Base-by-base conservation (phyloP, 2,797 vertebrate species). In the Hoplostethus atlanticus region DNA sequence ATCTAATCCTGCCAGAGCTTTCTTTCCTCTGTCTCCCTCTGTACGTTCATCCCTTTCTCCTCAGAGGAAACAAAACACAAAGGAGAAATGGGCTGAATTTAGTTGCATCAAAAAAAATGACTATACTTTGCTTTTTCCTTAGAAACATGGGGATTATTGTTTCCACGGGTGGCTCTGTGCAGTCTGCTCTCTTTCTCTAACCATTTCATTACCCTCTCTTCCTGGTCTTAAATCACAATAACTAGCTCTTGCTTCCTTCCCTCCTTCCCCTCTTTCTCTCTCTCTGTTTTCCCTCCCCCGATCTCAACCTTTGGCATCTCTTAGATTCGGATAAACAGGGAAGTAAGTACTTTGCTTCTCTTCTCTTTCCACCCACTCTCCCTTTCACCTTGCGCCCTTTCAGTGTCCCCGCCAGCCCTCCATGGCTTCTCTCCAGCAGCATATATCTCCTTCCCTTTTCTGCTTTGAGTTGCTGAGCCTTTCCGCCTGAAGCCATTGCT, bases 241-340 rank as follows among this genome's bases (percentile, higher is more conserved):
- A 93, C 85, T 80, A 79, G 84, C 76, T 91, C 81, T 91, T 90
- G 77, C 91, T 86, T 86, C 76, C 83, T 85, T 66, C 62, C 80
- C 73, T 74, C 13, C 68, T 76, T 76, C 51, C 67, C 60, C 64
- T 78, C 70, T 81, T 40, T 87, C 46, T 86, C 46, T 83, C 60
- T 80, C 51, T 84, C 71, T 82, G 1, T 74, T 73, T 71, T 60
- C 53, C 58, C 3, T 44, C 61, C 72, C 55, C 0, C 31, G 55
- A 84, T 85, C 84, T 90, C 84, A 76, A 87, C 81, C 83, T 85
- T 84, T 87, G 91, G 85, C 89, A 76, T 76, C 83, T 95, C 94
- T 92, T 94, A 98, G 97, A 98, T 98, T 96, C 97, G 97, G 96
- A 98, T 99, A 96, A 99, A 98, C 95, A 96, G 97, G 91, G 97